phyloP scores from a whole-genome alignment of 2,797 vertebrate species.

The Podarcis lilfordi region DNA sequence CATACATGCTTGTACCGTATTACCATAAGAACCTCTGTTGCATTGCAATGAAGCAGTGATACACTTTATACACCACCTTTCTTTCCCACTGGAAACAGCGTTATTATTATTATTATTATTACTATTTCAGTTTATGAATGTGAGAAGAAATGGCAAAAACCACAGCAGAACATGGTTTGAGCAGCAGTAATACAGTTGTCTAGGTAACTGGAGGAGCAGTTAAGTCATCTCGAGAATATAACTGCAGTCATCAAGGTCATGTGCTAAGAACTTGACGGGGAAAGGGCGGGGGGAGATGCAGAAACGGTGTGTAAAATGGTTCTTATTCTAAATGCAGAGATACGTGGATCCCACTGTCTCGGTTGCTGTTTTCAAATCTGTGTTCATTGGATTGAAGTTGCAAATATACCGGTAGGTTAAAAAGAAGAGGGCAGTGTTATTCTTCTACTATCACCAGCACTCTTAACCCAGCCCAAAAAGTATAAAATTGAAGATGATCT shows the following conservation, averaged over 20 bases:
- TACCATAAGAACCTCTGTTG: background rate
- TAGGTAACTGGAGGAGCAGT: constrained; percentile 16
- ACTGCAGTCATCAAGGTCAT: background rate
- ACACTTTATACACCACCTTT: background rate
- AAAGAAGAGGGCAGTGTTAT: constrained; percentile 17
- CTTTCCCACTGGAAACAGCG: background rate
- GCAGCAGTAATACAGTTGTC: background rate
- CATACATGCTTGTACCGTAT: background rate
- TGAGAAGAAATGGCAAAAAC: background rate
- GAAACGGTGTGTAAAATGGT: background rate
- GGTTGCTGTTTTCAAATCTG: background rate
- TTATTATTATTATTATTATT: background rate
- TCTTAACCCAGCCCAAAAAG: background rate
- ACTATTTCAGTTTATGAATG: background rate
- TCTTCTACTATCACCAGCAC: background rate
- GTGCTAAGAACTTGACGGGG: background rate
- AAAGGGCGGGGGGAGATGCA: background rate
- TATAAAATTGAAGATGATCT: constrained; percentile 35
- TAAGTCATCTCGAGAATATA: background rate
- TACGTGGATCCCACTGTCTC: background rate
- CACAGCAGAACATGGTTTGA: background rate
- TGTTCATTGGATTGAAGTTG: constrained; percentile 29
- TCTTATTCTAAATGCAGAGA: background rate
- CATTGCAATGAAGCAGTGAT: constrained; percentile 20
- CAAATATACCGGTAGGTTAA: background rate